Evolutionary conservation across 2,797 vertebrate species (phyloP).

Genomic region (Myoxocephalus aenaeus): DNA sequence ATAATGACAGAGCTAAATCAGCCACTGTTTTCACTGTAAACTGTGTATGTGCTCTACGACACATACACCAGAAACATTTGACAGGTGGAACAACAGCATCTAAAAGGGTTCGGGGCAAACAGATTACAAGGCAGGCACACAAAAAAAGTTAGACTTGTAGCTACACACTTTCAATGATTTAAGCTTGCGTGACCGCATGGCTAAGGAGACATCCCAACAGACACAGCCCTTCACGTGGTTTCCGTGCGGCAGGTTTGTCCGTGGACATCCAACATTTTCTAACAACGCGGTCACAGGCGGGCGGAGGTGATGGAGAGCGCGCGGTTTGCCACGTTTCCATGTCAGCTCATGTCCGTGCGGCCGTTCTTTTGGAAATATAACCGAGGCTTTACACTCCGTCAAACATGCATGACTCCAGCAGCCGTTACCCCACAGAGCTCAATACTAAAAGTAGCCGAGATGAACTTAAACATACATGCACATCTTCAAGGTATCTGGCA

Average conservation of each 20-base stretch:
- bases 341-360: too few species aligned
- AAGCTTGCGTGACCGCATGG: too few species aligned
- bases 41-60: neutral
- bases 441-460: neutral
- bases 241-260: too few species aligned
- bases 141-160: neutral
- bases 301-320: too few species aligned
- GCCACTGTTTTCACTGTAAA: neutral
- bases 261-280: too few species aligned
- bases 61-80: too few species aligned
- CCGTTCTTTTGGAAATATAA: neutral
- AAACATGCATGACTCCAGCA: neutral
- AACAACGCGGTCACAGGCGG: too few species aligned
- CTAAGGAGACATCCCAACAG: too few species aligned
- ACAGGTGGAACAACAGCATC: slow-evolving; percentile 7
- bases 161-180: slow-evolving; percentile 6
- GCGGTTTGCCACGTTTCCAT: too few species aligned
- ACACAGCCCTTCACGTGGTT: too few species aligned
- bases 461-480: slow-evolving; percentile 3
- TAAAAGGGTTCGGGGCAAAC: neutral
- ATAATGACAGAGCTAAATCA: neutral
- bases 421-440: neutral
- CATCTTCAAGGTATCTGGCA: slow-evolving; percentile 7
- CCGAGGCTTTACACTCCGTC: neutral
- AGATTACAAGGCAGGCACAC: neutral